These are phyloP conservation scores for Pyrochroa serraticornis DNA, from an alignment of 2,888 invertebrate genomes.

Conservation along the genomic window DNA sequence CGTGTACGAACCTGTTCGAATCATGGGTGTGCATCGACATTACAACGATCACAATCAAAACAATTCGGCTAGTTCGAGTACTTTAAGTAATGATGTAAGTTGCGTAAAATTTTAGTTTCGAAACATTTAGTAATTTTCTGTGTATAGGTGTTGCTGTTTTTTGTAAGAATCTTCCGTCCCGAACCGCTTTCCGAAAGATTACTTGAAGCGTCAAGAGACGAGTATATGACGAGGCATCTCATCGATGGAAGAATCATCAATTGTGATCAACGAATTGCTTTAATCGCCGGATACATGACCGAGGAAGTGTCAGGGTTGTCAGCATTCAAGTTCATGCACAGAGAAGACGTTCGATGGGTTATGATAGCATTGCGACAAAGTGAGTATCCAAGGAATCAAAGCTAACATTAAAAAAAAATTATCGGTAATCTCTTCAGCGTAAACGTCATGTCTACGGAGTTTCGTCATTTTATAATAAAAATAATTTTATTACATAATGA, in stretches of 20 bases:
- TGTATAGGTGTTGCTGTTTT: slow-evolving; percentile 69
- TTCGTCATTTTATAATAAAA: too few species aligned
- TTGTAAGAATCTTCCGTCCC: slow-evolving; percentile 75
- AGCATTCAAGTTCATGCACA: slow-evolving; percentile 89
- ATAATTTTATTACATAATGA: too few species aligned
- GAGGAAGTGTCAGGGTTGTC: slow-evolving; percentile 87
- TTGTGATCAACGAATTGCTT: slow-evolving; percentile 88
- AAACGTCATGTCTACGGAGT: background rate
- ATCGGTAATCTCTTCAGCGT: too few species aligned
- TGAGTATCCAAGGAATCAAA: slow-evolving; percentile 55
- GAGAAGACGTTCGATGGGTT: slow-evolving; percentile 88
- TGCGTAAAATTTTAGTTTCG: background rate
- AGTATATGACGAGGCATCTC: slow-evolving; percentile 88
- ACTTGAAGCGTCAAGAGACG: slow-evolving; percentile 75
- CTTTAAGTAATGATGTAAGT: slow-evolving; percentile 40
- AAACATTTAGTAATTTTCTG: slow-evolving; percentile 16
- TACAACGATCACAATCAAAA: slow-evolving; percentile 29
- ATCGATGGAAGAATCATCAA: slow-evolving; percentile 89
- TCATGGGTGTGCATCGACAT: slow-evolving; percentile 64
- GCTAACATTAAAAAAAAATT: too few species aligned
- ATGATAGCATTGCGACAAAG: slow-evolving; percentile 86
- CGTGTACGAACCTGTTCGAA: slow-evolving; percentile 72
- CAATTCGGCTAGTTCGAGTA: slow-evolving; percentile 19
- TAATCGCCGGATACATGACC: slow-evolving; percentile 87
- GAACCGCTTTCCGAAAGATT: slow-evolving; percentile 70